phyloP scores from a whole-genome alignment of 2,888 invertebrate genomes.

The Heteromyza rotundicornis region DNA sequence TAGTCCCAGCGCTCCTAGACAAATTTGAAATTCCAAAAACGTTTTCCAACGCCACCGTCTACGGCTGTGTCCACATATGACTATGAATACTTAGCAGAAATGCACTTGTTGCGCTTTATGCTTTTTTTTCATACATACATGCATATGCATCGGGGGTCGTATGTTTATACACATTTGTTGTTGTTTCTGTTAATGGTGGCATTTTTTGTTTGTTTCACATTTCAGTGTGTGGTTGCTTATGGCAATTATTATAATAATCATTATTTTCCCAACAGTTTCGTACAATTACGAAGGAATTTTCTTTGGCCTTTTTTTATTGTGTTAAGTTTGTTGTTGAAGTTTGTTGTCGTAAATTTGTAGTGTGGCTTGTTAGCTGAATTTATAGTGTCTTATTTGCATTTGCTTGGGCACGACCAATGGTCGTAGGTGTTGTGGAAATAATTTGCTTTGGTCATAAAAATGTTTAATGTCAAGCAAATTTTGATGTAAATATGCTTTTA shows the following conservation, averaged over 20 bases:
- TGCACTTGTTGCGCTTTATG: constrained; percentile 7
- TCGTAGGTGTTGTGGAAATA: too few species aligned
- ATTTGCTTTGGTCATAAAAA: too few species aligned
- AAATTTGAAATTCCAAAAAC: not conserved
- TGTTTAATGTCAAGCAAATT: too few species aligned
- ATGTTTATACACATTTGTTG: not conserved
- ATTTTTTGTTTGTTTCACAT: not conserved
- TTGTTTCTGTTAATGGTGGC: not conserved
- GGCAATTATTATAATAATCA: constrained; percentile 6
- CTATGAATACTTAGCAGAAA: too few species aligned
- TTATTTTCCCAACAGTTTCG: not conserved
- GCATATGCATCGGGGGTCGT: too few species aligned
- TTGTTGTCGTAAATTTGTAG: too few species aligned
- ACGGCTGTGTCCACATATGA: too few species aligned
- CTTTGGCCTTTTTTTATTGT: not conserved
- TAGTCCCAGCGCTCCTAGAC: not conserved
- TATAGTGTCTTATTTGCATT: too few species aligned
- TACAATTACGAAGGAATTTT: not conserved
- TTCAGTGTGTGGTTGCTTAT: not conserved
- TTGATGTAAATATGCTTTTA: too few species aligned
- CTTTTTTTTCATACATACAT: too few species aligned
- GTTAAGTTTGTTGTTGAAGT: not conserved
- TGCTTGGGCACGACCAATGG: too few species aligned
- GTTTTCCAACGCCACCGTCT: not conserved
- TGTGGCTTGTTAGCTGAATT: too few species aligned